phyloP scores from a whole-genome alignment of 2,888 invertebrate genomes.

The Limnephilus auricula region DNA sequence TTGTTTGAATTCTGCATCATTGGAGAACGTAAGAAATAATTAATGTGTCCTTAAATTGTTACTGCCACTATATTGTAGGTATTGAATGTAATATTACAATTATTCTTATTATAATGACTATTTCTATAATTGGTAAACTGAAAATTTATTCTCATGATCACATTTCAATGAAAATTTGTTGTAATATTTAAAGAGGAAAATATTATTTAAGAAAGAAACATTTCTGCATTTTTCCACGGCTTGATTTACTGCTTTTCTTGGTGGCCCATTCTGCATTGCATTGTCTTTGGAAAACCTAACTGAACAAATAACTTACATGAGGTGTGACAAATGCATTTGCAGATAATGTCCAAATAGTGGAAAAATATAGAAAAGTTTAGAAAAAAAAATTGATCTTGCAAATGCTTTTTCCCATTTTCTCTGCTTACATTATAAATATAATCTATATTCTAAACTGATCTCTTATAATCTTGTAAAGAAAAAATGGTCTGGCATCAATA shows the following conservation, averaged over 20 bases:
- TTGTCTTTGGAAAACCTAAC: neutral
- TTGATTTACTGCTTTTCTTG: neutral
- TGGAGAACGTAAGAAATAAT: neutral
- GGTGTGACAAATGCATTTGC: neutral
- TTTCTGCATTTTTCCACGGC: neutral
- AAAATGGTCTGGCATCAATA: neutral
- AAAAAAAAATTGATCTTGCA: neutral
- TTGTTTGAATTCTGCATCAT: neutral
- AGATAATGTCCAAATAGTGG: slow-evolving; percentile 2
- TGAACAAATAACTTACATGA: neutral
- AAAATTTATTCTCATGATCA: neutral
- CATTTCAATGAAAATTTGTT: neutral
- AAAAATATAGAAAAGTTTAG: neutral
- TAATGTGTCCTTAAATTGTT: slow-evolving; percentile 5
- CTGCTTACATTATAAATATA: neutral
- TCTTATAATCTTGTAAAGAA: neutral
- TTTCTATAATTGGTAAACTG: slow-evolving; percentile 30
- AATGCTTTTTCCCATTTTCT: neutral
- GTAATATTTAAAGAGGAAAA: neutral
- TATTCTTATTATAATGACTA: slow-evolving; percentile 28
- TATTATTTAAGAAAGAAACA: neutral
- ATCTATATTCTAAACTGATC: neutral
- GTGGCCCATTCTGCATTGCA: neutral
- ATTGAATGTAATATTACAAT: slow-evolving; percentile 15
- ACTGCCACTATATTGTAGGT: slow-evolving; percentile 30